These are phyloP conservation scores for Brassicogethes aeneus DNA, from an alignment of 2,888 invertebrate species.

Conservation along the genomic window DNA sequence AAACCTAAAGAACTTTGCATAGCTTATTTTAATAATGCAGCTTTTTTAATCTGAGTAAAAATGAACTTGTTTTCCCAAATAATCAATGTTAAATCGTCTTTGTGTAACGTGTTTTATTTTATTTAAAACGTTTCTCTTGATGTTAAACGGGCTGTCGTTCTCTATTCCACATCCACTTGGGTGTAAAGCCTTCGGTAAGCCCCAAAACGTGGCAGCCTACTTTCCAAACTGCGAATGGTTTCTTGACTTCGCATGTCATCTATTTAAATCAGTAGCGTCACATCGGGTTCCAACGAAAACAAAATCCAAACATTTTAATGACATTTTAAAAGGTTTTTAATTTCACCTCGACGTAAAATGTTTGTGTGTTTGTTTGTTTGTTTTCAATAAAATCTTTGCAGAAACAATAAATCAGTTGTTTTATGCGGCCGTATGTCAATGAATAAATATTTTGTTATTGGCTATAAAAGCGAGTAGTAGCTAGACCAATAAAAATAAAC, in stretches of 20 bases:
- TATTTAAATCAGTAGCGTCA: background rate
- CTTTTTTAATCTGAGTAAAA: slow-evolving; percentile 4
- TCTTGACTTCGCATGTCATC: slow-evolving; percentile 3
- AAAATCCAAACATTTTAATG: too few relatives aligned
- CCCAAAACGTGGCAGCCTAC: slow-evolving; percentile 17
- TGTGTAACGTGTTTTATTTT: background rate
- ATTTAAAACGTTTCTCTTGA: background rate
- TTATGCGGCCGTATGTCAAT: too few relatives aligned
- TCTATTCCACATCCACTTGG: background rate
- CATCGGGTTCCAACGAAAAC: too few relatives aligned
- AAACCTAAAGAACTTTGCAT: background rate
- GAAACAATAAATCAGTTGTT: too few relatives aligned
- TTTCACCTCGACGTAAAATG: too few relatives aligned
- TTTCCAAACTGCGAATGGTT: slow-evolving; percentile 24
- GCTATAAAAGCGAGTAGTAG: too few relatives aligned
- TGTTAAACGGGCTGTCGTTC: background rate
- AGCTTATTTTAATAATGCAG: background rate
- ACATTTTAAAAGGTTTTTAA: too few relatives aligned
- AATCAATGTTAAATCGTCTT: background rate
- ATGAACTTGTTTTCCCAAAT: background rate
- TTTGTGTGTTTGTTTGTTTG: too few relatives aligned
- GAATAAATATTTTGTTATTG: too few relatives aligned
- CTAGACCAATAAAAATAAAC: too few relatives aligned
- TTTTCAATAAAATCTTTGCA: too few relatives aligned
- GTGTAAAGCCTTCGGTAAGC: slow-evolving; percentile 12